phyloP scores from a whole-genome alignment of 2,113 vertebrate species.

The Zingel zingel region DNA sequence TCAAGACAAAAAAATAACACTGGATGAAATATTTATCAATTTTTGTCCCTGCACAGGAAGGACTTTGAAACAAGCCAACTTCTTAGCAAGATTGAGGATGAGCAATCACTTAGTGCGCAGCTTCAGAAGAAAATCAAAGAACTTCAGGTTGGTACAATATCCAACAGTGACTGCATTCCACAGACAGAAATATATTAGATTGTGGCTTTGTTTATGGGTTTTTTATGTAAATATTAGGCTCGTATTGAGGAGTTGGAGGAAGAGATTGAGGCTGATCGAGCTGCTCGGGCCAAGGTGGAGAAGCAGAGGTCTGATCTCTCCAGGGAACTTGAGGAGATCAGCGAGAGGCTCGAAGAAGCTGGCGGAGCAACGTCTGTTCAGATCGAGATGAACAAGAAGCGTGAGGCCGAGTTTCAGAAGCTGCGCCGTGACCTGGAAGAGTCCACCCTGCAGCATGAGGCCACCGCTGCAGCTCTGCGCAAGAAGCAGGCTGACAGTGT shows the following conservation, averaged over 20 bases:
- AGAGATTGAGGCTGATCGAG: constrained; percentile 91
- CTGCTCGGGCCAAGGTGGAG: constrained; percentile 89
- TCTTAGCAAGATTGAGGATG: constrained; percentile 89
- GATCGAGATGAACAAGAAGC: constrained; percentile 94
- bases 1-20: neutral
- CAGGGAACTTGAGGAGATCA: constrained; percentile 92
- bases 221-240: constrained; percentile 58
- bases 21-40: neutral
- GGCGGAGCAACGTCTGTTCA: constrained; percentile 91
- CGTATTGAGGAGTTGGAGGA: constrained; percentile 89
- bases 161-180: neutral
- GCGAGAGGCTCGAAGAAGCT: constrained; percentile 90
- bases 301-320: constrained; percentile 89
- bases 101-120: constrained; percentile 83
- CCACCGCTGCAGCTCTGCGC: constrained; percentile 86
- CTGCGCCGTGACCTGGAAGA: constrained; percentile 87
- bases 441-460: constrained; percentile 93
- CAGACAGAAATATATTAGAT: neutral
- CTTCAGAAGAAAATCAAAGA: constrained; percentile 92
- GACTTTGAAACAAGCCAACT: constrained; percentile 90
- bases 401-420: constrained; percentile 92
- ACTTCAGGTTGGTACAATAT: constrained; percentile 80
- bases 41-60: constrained; percentile 78
- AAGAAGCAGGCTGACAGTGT: constrained; percentile 92
- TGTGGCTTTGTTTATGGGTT: neutral